Conservation (phyloP, 2,888 invertebrate species). For the Carterocephalus palaemon region DNA sequence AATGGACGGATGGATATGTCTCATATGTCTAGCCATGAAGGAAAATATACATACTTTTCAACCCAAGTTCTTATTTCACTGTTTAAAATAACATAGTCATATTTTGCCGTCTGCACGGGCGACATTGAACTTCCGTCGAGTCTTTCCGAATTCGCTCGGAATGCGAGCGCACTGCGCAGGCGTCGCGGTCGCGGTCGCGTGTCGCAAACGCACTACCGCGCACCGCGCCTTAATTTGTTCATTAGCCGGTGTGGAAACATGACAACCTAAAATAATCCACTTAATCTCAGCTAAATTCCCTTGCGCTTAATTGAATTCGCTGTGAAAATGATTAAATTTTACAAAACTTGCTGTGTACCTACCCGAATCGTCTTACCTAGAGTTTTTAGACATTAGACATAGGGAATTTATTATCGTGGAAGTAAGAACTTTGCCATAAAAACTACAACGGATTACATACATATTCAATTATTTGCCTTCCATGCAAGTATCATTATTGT, state of each 20-base stretch:
- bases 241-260: conserved; percentile 47
- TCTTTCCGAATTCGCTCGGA: conserved; percentile 34
- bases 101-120: conserved; percentile 6
- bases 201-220: conserved; percentile 24
- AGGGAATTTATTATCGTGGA: no score
- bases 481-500: conserved; percentile 7
- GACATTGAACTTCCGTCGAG: conserved; percentile 44
- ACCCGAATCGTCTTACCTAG: not conserved
- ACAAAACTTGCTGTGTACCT: no score
- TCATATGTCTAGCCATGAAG: no score
- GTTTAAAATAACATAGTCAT: no score
- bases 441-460: no score
- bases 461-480: no score
- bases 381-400: no score
- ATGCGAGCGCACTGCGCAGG: conserved; percentile 36
- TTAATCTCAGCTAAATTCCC: conserved; percentile 29
- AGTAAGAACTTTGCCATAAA: no score
- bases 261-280: conserved; percentile 42
- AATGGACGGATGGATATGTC: no score
- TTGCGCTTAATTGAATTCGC: conserved; percentile 27
- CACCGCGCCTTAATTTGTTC: conserved; percentile 31
- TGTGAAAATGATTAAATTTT: no score
- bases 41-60: no score
- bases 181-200: conserved; percentile 31
- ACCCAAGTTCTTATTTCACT: no score